Evolutionary conservation across 2,888 invertebrate genomes (phyloP).

Genomic region (Phengaris alcon): DNA sequence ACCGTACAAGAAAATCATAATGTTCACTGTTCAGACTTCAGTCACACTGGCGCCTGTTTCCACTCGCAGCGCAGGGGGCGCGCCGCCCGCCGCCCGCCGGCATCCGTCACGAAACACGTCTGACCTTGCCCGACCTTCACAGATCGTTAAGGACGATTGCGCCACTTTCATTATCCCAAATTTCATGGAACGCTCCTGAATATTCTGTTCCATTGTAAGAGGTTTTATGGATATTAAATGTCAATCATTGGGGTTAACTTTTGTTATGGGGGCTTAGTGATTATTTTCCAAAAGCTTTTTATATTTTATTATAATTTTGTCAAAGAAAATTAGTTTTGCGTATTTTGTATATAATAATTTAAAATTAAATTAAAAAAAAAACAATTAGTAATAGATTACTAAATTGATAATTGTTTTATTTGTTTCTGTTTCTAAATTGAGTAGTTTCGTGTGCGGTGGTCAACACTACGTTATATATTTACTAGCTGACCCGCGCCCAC

Average conservation of each 20-base stretch:
- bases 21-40: background rate
- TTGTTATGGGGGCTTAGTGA: background rate
- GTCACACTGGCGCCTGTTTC: background rate
- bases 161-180: background rate
- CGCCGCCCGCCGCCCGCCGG: background rate
- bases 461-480: too few species aligned
- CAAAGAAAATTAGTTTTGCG: background rate
- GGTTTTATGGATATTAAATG: background rate
- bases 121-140: constrained; percentile 9
- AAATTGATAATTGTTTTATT: background rate
- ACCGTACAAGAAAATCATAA: too few species aligned
- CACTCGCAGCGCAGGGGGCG: background rate
- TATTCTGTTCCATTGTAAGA: background rate
- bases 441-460: too few species aligned
- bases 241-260: background rate
- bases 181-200: background rate
- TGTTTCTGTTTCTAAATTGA: too few species aligned
- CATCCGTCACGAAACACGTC: background rate
- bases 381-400: too few species aligned
- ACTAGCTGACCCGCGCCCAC: too few species aligned
- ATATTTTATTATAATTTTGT: background rate
- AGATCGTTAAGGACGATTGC: background rate
- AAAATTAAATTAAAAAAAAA: background rate
- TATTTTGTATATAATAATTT: background rate
- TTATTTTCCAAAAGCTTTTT: background rate